Percentiles rank a stretch among this genome's conserved stretches.
Evolutionary conservation across 2,797 vertebrate species (phyloP).

Genomic region (Valencia hispanica): DNA sequence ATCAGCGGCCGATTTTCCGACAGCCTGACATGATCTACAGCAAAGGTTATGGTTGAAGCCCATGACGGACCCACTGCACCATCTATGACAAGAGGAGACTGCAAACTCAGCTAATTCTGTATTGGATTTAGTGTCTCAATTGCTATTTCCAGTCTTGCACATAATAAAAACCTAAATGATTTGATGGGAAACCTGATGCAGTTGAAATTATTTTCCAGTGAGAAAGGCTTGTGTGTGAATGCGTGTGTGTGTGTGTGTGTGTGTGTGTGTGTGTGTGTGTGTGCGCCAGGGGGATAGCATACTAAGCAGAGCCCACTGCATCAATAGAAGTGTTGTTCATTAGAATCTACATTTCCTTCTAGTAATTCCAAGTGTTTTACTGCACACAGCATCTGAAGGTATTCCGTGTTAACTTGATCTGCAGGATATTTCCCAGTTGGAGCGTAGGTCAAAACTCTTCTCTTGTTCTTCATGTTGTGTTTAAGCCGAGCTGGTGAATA

Average conservation of each 20-base stretch:
- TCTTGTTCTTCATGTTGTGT: conserved; percentile 9
- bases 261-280: conserved; percentile 16
- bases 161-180: conserved; percentile 46
- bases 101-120: conserved; percentile 46
- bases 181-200: conserved; percentile 50
- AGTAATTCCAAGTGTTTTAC: conserved; percentile 62
- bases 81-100: conserved; percentile 34
- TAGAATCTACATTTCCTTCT: conserved; percentile 66
- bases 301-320: conserved; percentile 73
- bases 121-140: conserved; percentile 41
- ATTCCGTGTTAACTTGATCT: conserved; percentile 40
- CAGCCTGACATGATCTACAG: conserved; percentile 64
- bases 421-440: conserved; percentile 16
- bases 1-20: conserved; percentile 67
- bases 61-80: conserved; percentile 17
- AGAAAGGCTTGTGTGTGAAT: conserved; percentile 19
- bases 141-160: conserved; percentile 12
- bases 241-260: conserved; percentile 15
- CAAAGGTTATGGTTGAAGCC: conserved; percentile 47
- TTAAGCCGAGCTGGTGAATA: conserved; percentile 18
- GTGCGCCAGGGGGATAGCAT: conserved; percentile 45
- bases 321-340: conserved; percentile 78
- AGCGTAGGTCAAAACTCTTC: neutral
- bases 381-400: conserved; percentile 46
- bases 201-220: conserved; percentile 45